Conservation (phyloP, 2,888 invertebrate genomes). For the Aphelenchoides bicaudatus region DNA sequence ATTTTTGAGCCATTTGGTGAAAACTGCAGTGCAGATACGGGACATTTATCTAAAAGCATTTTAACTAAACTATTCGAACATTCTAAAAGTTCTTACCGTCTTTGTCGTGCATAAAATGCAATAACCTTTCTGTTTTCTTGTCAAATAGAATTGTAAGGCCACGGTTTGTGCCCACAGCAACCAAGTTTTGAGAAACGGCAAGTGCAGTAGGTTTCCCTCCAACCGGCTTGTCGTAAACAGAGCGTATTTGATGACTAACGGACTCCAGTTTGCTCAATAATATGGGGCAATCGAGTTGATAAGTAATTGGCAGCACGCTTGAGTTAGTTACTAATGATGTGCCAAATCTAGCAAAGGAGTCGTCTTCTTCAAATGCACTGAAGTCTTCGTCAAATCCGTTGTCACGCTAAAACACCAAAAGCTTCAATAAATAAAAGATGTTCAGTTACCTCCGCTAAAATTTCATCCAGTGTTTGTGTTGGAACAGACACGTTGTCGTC, state of each 20-base stretch:
- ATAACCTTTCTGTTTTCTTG: constrained; percentile 28
- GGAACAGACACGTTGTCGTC: constrained; percentile 37
- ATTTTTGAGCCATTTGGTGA: constrained; percentile 22
- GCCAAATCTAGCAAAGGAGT: constrained; percentile 17
- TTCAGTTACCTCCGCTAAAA: constrained; percentile 33
- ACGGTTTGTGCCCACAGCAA: constrained; percentile 48
- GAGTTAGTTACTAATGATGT: constrained; percentile 1
- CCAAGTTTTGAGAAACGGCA: constrained; percentile 32
- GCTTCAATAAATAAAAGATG: background rate
- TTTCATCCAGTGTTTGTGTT: constrained; percentile 49
- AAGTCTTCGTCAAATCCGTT: constrained; percentile 18
- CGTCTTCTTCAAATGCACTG: constrained; percentile 17
- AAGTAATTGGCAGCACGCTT: constrained; percentile 19
- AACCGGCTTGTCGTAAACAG: constrained; percentile 29
- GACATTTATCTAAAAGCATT: constrained; percentile 24
- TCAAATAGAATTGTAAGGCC: constrained; percentile 49
- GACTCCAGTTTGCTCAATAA: constrained; percentile 32
- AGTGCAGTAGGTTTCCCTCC: constrained; percentile 38
- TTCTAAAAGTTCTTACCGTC: constrained; percentile 20
- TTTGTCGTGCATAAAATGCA: constrained; percentile 40
- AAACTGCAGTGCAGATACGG: constrained; percentile 32
- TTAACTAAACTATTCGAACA: constrained; percentile 1
- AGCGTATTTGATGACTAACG: constrained; percentile 44
- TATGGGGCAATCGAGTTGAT: constrained; percentile 37
- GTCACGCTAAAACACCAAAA: constrained; percentile 5